phyloP scores from a whole-genome alignment of 2,113 vertebrate genomes.

The Anguilla japonica region DNA sequence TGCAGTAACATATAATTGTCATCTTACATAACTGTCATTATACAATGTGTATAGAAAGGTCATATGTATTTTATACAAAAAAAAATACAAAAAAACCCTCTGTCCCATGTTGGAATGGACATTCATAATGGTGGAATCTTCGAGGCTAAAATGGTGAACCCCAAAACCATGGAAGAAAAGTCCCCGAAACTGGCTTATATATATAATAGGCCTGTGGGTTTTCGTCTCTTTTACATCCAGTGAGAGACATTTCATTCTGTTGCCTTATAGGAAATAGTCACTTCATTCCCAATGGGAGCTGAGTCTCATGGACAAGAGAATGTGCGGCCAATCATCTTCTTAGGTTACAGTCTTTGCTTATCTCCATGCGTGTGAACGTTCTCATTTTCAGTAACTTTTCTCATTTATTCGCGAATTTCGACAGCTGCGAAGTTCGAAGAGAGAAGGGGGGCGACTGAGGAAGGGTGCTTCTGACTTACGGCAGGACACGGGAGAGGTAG shows the following conservation, averaged over 20 bases:
- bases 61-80: conserved; percentile 11
- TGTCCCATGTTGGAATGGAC: background rate
- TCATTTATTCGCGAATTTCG: background rate
- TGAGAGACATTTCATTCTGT: background rate
- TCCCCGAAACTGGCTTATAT: background rate
- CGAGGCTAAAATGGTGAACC: background rate
- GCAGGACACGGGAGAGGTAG: conserved; percentile 9
- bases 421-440: background rate
- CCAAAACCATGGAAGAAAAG: background rate
- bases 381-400: background rate
- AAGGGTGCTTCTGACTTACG: background rate
- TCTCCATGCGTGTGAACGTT: background rate
- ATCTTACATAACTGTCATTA: conserved; percentile 50
- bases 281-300: background rate
- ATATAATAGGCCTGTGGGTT: background rate
- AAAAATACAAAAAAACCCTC: conserved; percentile 2
- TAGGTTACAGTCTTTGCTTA: background rate
- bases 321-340: background rate
- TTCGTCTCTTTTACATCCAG: background rate
- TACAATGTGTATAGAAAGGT: conserved; percentile 64
- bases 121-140: background rate
- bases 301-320: background rate
- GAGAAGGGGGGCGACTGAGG: background rate
- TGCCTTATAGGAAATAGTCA: background rate
- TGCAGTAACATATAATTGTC: conserved; percentile 27